Evolutionary conservation across 2,888 invertebrate genomes (phyloP).

Genomic region (Dromius quadrimaculatus): DNA sequence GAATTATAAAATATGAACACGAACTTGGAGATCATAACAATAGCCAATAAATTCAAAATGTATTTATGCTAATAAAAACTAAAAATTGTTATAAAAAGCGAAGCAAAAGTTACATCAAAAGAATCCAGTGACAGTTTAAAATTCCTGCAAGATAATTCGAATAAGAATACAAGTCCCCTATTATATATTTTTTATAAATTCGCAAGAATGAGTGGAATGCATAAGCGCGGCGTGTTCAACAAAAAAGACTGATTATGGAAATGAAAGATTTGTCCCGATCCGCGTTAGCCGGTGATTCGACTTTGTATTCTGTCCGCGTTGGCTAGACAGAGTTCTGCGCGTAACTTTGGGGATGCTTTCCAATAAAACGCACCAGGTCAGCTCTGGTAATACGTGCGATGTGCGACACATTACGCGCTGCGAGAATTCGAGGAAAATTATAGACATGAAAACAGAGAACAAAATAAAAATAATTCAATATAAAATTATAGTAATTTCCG

Average conservation of each 20-base stretch:
- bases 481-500: too few species aligned
- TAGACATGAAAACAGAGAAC: too few species aligned
- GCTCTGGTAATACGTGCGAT: constrained; percentile 40
- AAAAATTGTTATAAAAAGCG: too few species aligned
- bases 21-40: too few species aligned
- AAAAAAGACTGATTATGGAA: constrained; percentile 51
- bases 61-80: too few species aligned
- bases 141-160: constrained; percentile 34
- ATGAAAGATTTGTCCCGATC: constrained; percentile 50
- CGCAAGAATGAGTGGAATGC: constrained; percentile 42
- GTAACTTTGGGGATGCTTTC: constrained; percentile 46
- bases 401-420: constrained; percentile 25
- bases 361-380: constrained; percentile 52
- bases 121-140: constrained; percentile 10
- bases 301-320: constrained; percentile 38
- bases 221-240: constrained; percentile 46
- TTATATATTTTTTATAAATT: constrained; percentile 42
- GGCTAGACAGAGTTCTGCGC: constrained; percentile 33
- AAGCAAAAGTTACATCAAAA: constrained; percentile 4
- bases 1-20: too few species aligned
- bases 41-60: too few species aligned
- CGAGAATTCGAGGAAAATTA: not conserved
- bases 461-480: too few species aligned
- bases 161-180: constrained; percentile 27
- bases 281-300: constrained; percentile 22